Evolutionary conservation across 2,113 vertebrate genomes (phyloP).

Genomic region (Okapia johnstoni): DNA sequence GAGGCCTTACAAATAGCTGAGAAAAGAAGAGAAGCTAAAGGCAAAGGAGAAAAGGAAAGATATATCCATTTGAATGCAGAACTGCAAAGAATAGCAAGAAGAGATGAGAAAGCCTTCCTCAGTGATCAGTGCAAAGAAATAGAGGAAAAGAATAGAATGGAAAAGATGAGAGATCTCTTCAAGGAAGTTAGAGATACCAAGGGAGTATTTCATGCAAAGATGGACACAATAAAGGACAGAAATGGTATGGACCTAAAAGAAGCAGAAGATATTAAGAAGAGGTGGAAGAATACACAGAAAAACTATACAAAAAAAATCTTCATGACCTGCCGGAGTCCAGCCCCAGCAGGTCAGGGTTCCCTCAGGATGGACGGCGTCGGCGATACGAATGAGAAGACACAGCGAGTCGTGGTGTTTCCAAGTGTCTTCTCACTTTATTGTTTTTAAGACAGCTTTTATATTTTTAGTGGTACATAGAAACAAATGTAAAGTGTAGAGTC

Average conservation of each 20-base stretch:
- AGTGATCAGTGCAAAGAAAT: background rate
- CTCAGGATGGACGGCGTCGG: no score
- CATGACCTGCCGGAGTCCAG: no score
- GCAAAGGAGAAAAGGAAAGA: background rate
- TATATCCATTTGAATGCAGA: background rate
- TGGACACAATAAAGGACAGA: background rate
- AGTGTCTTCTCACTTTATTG: no score
- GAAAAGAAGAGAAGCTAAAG: background rate
- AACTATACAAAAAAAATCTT: background rate
- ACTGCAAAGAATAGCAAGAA: background rate
- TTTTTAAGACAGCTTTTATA: no score
- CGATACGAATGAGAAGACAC: no score
- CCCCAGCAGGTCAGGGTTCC: no score
- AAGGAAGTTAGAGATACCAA: background rate
- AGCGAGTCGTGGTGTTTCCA: no score
- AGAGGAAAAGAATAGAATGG: background rate
- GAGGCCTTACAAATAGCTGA: background rate
- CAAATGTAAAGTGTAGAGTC: no score
- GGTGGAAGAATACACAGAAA: background rate
- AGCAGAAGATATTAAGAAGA: background rate
- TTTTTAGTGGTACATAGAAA: no score
- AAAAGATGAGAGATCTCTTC: background rate
- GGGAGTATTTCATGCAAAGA: background rate
- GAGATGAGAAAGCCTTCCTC: background rate
- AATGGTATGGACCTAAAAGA: background rate